Evolutionary conservation across 2,113 vertebrate genomes (phyloP).

Genomic region (Sylvicapra grimmia): DNA sequence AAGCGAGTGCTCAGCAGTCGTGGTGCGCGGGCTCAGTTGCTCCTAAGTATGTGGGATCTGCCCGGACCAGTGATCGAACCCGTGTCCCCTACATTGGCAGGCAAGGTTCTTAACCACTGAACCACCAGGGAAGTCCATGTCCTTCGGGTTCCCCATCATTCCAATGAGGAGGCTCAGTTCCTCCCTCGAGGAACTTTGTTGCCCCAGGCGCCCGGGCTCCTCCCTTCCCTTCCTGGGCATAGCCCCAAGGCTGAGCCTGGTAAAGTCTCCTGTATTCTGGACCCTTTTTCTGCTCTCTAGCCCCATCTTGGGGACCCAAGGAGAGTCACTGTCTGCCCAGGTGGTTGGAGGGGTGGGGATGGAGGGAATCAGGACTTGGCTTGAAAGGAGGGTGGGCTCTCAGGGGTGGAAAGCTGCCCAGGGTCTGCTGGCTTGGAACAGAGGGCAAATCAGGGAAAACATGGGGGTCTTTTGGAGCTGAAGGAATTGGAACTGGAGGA

Average conservation of each 20-base stretch:
- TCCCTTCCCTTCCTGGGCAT: neutral
- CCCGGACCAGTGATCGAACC: neutral
- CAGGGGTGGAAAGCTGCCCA: neutral
- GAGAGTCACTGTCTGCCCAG: neutral
- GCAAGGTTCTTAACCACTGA: neutral
- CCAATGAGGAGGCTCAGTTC: neutral
- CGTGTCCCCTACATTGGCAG: neutral
- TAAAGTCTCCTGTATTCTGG: neutral
- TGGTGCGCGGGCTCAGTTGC: neutral
- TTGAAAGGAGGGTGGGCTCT: neutral
- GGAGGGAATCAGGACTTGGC: rapidly evolving
- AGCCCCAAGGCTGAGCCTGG: neutral
- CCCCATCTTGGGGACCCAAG: neutral
- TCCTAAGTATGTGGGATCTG: neutral
- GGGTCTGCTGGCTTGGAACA: neutral
- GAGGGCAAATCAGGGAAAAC: neutral
- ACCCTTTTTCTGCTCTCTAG: neutral
- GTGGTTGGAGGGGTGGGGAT: neutral
- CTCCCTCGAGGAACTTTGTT: neutral
- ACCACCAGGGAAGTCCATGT: neutral
- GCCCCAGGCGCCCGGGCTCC: neutral
- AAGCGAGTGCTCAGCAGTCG: neutral
- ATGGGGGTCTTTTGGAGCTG: neutral
- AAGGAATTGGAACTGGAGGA: neutral
- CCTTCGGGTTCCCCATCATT: neutral